A percentile compares a stretch with the other conserved stretches of the same genome.
Evolutionary conservation across 2,113 vertebrate species (phyloP).

Genomic region (Herpetotheres cachinnans): DNA sequence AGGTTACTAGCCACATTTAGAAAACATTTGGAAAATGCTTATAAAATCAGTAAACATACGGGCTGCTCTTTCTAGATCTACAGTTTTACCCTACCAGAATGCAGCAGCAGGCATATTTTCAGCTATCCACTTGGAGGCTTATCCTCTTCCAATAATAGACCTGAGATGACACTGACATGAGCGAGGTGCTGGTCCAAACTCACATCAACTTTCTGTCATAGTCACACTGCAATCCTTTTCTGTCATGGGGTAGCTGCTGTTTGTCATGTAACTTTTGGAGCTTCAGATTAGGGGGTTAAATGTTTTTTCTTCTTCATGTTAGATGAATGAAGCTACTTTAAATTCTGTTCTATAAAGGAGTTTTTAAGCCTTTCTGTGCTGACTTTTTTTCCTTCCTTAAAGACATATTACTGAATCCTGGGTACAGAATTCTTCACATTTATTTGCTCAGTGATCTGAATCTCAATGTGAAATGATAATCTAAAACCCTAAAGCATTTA

Average conservation of each 20-base stretch:
- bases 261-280: not conserved
- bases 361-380: not conserved
- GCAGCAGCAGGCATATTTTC: not conserved
- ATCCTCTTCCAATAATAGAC: not conserved
- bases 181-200: not conserved
- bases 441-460: not conserved
- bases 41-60: not conserved
- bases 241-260: no score
- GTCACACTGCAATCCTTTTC: rapidly evolving
- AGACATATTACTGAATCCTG: not conserved
- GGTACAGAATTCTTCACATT: not conserved
- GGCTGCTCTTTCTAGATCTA: not conserved
- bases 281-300: not conserved
- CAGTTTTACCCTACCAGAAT: not conserved
- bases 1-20: not conserved
- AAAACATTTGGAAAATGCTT: not conserved
- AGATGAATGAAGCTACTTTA: not conserved
- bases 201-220: not conserved
- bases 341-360: not conserved
- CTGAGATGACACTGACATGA: not conserved
- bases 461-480: not conserved
- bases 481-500: not conserved
- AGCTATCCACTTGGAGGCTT: not conserved
- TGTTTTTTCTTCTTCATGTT: not conserved
- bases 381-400: not conserved